Base-by-base conservation (phyloP, 2,888 invertebrate species). In the Anoplius nigerrimus region DNA sequence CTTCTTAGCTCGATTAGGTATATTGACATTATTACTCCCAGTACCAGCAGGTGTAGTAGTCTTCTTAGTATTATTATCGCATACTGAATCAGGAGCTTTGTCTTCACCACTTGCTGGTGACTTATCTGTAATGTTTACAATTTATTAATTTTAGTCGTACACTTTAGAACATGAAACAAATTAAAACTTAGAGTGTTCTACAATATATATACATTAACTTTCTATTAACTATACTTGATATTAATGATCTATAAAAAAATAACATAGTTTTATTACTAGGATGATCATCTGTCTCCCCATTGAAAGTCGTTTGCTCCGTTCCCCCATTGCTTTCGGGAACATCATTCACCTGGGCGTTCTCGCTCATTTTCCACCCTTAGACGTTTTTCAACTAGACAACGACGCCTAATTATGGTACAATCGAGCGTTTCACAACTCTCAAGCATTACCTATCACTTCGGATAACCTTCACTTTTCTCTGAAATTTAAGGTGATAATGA, bases 1-100 rank as follows among this genome's bases (percentile, higher is more conserved):
- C 76, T 94, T 92, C 84, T 94, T 94, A 0, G 90, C 89, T 82
- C 91, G 91, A 74, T 91, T 91, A 0, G 91, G 90, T 82, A 92
- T 92, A 59, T 68, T 79, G 2, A 77, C 78, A 1, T 75, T 71
- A 61, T 70, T 83, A 22, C 79, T 76, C 27, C 79, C 84, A 24
- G 76, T 71, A 46, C 72, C 78, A 16, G 72, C 53, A 0, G 56
- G 63, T 4, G 72, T 57, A 46, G 64, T 69, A 54, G 73, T 79
- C 70, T 87, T 88, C 61, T 86, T 86, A 2, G 71, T 54, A 13
- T 70, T 74, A 71, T 76, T 85, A n/a, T 87, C 87, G 0, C 79
- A 77, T 2, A 73, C 69, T 0, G 81, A 74, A 58, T 87, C 87
- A 2, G 81, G 69, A n/a, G 66, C 66, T 66, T 88, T 88, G 51